phyloP scores from a whole-genome alignment of 1,140 invertebrate genomes.

The Cyrtorhinus lividipennis region DNA sequence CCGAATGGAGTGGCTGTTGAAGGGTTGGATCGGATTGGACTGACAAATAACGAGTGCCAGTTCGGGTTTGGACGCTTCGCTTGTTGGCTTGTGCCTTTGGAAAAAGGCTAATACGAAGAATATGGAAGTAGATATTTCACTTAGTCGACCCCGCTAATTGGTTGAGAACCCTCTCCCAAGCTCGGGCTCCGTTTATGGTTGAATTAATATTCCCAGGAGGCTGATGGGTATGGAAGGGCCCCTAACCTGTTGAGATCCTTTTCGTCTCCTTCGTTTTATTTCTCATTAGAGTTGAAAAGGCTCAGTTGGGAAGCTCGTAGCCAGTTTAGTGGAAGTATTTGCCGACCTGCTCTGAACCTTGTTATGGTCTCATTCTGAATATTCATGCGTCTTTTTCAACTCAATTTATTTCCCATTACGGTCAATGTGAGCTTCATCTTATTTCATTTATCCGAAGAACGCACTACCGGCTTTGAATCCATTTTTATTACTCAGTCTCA shows the following conservation, averaged over 20 bases:
- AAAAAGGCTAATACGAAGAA: slow-evolving; percentile 4
- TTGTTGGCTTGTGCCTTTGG: slow-evolving; percentile 3
- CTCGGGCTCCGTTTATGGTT: slow-evolving; percentile 14
- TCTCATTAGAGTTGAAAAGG: too few species aligned
- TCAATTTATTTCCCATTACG: too few species aligned
- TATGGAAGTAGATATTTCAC: slow-evolving; percentile 14
- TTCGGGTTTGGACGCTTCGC: background rate
- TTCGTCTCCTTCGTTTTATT: background rate
- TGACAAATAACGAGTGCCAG: slow-evolving; percentile 6
- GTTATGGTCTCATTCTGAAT: too few species aligned
- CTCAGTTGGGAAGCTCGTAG: too few species aligned
- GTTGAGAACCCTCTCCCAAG: slow-evolving; percentile 8
- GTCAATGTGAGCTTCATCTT: too few species aligned
- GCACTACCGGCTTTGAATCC: too few species aligned
- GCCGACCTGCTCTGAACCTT: too few species aligned
- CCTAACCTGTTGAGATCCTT: background rate
- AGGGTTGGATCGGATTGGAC: background rate
- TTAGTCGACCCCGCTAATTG: slow-evolving; percentile 16
- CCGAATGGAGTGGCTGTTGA: background rate
- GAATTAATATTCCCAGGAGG: slow-evolving; percentile 12
- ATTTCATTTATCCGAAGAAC: too few species aligned
- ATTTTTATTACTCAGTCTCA: too few species aligned
- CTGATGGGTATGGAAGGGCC: too few species aligned
- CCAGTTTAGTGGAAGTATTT: too few species aligned
- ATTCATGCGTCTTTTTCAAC: too few species aligned